Evolutionary conservation across 2,888 invertebrate genomes (phyloP).

Genomic region (Monopis laevigella): DNA sequence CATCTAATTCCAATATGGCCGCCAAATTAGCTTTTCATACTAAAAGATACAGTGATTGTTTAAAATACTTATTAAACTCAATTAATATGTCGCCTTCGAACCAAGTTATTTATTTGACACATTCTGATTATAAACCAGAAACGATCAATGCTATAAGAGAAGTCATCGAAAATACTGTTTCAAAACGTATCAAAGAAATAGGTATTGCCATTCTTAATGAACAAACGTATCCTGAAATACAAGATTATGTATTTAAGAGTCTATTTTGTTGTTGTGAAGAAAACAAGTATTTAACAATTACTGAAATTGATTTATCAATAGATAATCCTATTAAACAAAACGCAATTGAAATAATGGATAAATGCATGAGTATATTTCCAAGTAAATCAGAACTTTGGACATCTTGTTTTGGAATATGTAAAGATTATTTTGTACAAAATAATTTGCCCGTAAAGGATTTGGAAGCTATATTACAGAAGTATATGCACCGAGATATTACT

Average conservation of each 20-base stretch:
- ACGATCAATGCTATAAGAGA: too few relatives aligned
- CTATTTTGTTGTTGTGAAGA: slow-evolving; percentile 53
- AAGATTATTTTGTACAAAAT: slow-evolving; percentile 48
- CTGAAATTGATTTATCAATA: slow-evolving; percentile 14
- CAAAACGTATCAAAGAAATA: slow-evolving; percentile 50
- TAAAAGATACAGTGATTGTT: slow-evolving; percentile 39
- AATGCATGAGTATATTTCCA: slow-evolving; percentile 48
- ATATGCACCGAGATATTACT: slow-evolving; percentile 55
- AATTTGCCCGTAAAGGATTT: slow-evolving; percentile 50
- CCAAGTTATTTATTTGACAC: slow-evolving; percentile 35
- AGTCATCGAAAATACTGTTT: slow-evolving; percentile 39
- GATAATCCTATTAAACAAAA: slow-evolving; percentile 19
- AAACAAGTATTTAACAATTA: slow-evolving; percentile 30
- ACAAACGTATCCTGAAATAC: slow-evolving; percentile 36
- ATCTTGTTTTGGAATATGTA: slow-evolving; percentile 44
- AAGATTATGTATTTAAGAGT: slow-evolving; percentile 29
- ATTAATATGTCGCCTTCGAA: slow-evolving; percentile 28
- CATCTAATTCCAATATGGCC: slow-evolving; percentile 42
- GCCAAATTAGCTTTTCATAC: slow-evolving; percentile 51
- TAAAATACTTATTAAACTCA: slow-evolving; percentile 37
- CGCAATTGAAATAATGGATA: slow-evolving; percentile 43
- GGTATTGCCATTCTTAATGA: slow-evolving; percentile 50
- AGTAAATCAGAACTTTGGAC: slow-evolving; percentile 48
- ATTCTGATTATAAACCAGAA: slow-evolving; percentile 35
- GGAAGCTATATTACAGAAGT: slow-evolving; percentile 64